Conservation (phyloP, 2,797 vertebrate species). For the Acanthopagrus latus region DNA sequence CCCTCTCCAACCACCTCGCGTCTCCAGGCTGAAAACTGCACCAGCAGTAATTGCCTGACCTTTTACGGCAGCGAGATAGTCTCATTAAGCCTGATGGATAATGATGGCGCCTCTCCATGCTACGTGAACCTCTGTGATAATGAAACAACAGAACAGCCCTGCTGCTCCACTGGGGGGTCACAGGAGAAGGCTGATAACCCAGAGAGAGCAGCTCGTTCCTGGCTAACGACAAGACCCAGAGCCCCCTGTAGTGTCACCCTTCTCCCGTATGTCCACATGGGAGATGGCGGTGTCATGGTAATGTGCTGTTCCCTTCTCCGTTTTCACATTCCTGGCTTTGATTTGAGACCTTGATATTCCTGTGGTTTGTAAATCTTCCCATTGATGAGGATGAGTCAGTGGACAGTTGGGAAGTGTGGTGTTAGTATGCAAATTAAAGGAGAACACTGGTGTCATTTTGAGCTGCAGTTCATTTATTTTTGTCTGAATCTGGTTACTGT, state of each 20-base stretch:
- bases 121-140: constrained; percentile 97
- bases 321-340: constrained; percentile 64
- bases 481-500: not conserved
- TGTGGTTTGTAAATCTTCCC: constrained; percentile 45
- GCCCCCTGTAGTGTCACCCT: constrained; percentile 75
- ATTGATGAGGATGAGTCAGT: constrained; percentile 50
- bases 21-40: constrained; percentile 93
- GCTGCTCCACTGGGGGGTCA: constrained; percentile 79
- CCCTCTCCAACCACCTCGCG: constrained; percentile 74
- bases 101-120: constrained; percentile 91
- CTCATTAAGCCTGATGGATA: constrained; percentile 98
- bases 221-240: constrained; percentile 80
- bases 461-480: constrained; percentile 23
- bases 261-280: constrained; percentile 58
- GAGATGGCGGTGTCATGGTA: constrained; percentile 53
- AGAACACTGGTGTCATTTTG: constrained; percentile 17
- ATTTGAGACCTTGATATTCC: constrained; percentile 71
- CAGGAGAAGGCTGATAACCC: constrained; percentile 78
- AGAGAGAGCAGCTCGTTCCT: constrained; percentile 72
- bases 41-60: constrained; percentile 98
- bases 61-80: constrained; percentile 95
- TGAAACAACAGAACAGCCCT: constrained; percentile 90
- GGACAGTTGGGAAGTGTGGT: constrained; percentile 32
- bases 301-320: constrained; percentile 46
- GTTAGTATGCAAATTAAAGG: constrained; percentile 55